Percentiles rank a stretch among this genome's conserved stretches.
phyloP scores from a whole-genome alignment of 2,888 invertebrate species.

The Mythimna vitellina region DNA sequence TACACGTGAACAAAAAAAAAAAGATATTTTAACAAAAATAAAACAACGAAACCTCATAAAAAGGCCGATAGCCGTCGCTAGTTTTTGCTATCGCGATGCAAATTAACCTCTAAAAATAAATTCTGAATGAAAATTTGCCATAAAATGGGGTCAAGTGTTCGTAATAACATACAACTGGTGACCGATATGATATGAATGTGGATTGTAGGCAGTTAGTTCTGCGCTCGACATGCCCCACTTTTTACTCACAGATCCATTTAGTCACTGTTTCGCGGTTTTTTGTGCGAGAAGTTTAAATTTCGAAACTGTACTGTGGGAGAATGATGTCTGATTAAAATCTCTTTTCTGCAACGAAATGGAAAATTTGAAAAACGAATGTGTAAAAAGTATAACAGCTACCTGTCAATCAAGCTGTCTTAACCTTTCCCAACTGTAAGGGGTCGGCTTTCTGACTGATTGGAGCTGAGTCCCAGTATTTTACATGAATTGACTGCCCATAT shows the following conservation, averaged over 20 bases:
- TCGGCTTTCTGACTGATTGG: too few species aligned
- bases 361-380: slow-evolving; percentile 53
- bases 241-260: slow-evolving; percentile 47
- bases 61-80: slow-evolving; percentile 12
- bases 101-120: slow-evolving; percentile 56
- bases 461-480: background rate
- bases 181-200: slow-evolving; percentile 68
- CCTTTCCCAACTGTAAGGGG: too few species aligned
- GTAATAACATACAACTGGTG: slow-evolving; percentile 63
- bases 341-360: slow-evolving; percentile 36
- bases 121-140: slow-evolving; percentile 59
- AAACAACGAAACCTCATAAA: slow-evolving; percentile 27
- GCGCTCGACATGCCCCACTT: slow-evolving; percentile 61
- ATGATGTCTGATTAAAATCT: slow-evolving; percentile 25
- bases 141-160: slow-evolving; percentile 71
- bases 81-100: slow-evolving; percentile 18
- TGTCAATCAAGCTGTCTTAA: background rate
- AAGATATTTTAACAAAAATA: slow-evolving; percentile 5
- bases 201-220: slow-evolving; percentile 50
- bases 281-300: slow-evolving; percentile 32
- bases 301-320: slow-evolving; percentile 48
- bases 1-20: background rate
- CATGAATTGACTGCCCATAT: background rate
- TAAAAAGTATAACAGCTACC: slow-evolving; percentile 24
- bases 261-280: slow-evolving; percentile 38